Conservation (phyloP, 2,888 invertebrate genomes). For the Nomada fabriciana region DNA sequence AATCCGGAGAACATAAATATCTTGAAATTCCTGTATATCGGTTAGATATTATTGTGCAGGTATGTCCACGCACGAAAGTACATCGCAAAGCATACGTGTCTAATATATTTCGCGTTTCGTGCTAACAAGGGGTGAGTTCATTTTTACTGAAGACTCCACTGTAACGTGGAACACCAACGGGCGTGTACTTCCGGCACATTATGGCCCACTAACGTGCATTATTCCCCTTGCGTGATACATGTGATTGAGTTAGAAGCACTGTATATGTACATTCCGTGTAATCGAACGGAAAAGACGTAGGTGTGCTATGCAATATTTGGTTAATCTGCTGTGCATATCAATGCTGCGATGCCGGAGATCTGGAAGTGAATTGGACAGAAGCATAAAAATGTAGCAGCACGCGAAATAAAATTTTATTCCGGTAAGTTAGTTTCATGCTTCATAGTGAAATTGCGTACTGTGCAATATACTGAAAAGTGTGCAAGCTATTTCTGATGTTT, state of each 20-base stretch:
- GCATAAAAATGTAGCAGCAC: too few species aligned
- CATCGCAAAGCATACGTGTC: slow-evolving; percentile 39
- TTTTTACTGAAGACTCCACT: slow-evolving; percentile 39
- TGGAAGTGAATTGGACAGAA: too few species aligned
- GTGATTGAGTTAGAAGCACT: slow-evolving; percentile 25
- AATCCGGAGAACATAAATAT: background rate
- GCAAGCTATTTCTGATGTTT: too few species aligned
- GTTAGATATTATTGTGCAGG: slow-evolving; percentile 31
- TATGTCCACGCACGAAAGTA: slow-evolving; percentile 1
- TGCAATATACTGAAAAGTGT: too few species aligned
- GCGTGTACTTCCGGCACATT: slow-evolving; percentile 13
- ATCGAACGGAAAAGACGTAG: background rate
- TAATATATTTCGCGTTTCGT: slow-evolving; percentile 29
- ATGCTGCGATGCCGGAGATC: too few species aligned
- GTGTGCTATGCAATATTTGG: background rate
- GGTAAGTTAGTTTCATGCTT: too few species aligned
- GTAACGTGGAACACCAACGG: slow-evolving; percentile 22
- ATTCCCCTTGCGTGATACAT: slow-evolving; percentile 41
- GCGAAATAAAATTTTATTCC: too few species aligned
- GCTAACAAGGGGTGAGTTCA: slow-evolving; percentile 18
- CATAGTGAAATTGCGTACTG: too few species aligned
- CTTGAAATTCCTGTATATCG: slow-evolving; percentile 14
- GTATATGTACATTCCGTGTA: slow-evolving; percentile 2
- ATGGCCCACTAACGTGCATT: slow-evolving; percentile 16
- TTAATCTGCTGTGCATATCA: background rate